Conservation (phyloP, 2,888 invertebrate genomes). For the Fissipunctia ypsillon region DNA sequence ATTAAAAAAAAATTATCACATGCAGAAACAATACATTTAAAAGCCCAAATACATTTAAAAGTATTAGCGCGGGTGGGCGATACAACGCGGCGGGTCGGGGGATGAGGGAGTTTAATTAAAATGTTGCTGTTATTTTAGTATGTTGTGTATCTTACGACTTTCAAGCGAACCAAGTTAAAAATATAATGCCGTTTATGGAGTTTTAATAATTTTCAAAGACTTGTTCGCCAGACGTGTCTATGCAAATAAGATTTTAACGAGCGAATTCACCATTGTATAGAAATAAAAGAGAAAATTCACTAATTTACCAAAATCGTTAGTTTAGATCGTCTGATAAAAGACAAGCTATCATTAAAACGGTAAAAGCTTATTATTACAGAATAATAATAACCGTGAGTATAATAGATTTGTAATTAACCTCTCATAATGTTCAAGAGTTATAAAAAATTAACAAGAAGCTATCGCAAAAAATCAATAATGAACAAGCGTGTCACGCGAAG, state of each 20-base stretch:
- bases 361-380: background rate
- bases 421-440: background rate
- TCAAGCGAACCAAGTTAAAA: no score
- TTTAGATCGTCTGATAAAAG: background rate
- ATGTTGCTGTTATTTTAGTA: no score
- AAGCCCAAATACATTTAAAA: no score
- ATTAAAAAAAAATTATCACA: no score
- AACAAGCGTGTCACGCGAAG: slow-evolving; percentile 47
- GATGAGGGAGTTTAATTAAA: no score
- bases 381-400: background rate
- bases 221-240: background rate
- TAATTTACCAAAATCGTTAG: background rate
- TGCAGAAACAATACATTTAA: no score
- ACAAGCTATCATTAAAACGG: slow-evolving; percentile 1
- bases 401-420: background rate
- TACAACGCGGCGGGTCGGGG: no score
- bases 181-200: background rate
- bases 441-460: slow-evolving; percentile 7
- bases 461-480: slow-evolving; percentile 13
- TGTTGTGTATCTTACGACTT: no score
- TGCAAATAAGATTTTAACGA: slow-evolving; percentile 25
- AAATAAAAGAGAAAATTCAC: slow-evolving; percentile 3
- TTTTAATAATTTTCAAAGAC: background rate
- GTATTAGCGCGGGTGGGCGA: no score
- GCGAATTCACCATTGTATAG: background rate